These are phyloP conservation scores for Felis catus DNA, from an alignment of 2,113 vertebrate species.

Conservation along the genomic window DNA sequence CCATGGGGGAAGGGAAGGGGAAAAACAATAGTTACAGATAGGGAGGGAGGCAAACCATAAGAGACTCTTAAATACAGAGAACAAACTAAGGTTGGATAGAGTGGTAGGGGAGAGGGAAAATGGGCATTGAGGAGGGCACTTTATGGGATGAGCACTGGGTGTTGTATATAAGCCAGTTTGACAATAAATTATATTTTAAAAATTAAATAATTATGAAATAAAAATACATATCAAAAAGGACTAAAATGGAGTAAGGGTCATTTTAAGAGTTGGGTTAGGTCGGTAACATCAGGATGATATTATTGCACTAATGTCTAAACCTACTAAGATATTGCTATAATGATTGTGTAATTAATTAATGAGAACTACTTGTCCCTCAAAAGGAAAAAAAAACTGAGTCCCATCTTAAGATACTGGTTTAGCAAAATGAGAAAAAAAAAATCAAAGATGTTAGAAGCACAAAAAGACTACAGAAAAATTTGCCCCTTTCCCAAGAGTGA, in stretches of 20 bases:
- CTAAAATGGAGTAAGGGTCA: background rate
- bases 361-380: background rate
- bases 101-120: too few relatives aligned
- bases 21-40: too few relatives aligned
- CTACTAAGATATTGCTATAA: background rate
- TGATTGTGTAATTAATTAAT: conserved; percentile 14
- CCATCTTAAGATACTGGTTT: background rate
- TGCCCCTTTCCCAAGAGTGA: background rate
- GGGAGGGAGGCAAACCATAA: too few relatives aligned
- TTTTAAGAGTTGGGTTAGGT: background rate
- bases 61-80: too few relatives aligned
- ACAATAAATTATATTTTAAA: too few relatives aligned
- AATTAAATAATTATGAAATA: background rate
- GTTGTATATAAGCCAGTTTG: too few relatives aligned
- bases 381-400: background rate
- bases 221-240: background rate
- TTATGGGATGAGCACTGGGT: too few relatives aligned
- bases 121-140: too few relatives aligned
- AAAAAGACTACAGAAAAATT: background rate
- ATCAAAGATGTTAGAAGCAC: background rate
- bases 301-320: background rate
- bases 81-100: too few relatives aligned
- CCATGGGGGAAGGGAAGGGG: too few relatives aligned
- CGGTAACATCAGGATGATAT: background rate
- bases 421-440: conserved; percentile 11